Evolutionary conservation across 2,113 vertebrate genomes (phyloP), one percentile per base, ranked within the genome.

Genomic region (Gracilinanus agilis): DNA sequence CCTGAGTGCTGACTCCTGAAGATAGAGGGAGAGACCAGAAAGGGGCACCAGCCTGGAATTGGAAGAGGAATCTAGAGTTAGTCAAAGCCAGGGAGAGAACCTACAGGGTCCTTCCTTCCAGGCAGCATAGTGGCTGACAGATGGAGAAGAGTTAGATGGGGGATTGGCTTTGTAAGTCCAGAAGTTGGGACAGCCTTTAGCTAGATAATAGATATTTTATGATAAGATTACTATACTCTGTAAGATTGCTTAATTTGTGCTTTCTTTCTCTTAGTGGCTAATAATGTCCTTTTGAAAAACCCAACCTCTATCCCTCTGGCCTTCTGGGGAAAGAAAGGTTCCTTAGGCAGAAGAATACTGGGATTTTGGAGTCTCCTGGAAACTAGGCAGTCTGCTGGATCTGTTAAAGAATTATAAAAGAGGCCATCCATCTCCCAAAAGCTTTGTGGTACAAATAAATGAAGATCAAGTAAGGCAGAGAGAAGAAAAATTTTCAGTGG

Each of bases 201-300:
- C 67, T 40, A 83, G 67, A 83, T 83, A 83, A 83, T n/a, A 83
- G 67, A 83, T 40, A 83, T 83, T 83, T 83, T 83, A 83, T 83
- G 67, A 40, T 83, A 83, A 83, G 67, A 83, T 83, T 83, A 83
- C 67, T 83, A 40, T 40, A n/a, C n/a, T 83, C 67, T 83, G n/a
- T 21, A 40, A 75, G 16, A 75, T 75, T 75, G 61, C 67, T 75
- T 83, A 83, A 83, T 83, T 83, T 83, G n/a, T 40, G 21, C 67
- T 83, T 83, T 49, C 49, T 49, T 49, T 83, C 67, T 83, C 67
- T 83, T 40, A 23, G 7, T 40, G n/a, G 67, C 67, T 83, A 40
- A 83, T 83, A 40, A 83, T 9, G 34, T 83, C n/a, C 67, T 40
- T 83, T 83, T 83, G 67, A 83, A 83, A 83, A 83, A 40, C 67